Percentiles rank a stretch among this genome's conserved stretches.
Conservation (phyloP, 2,797 vertebrate species). For the Ciconia nigra region DNA sequence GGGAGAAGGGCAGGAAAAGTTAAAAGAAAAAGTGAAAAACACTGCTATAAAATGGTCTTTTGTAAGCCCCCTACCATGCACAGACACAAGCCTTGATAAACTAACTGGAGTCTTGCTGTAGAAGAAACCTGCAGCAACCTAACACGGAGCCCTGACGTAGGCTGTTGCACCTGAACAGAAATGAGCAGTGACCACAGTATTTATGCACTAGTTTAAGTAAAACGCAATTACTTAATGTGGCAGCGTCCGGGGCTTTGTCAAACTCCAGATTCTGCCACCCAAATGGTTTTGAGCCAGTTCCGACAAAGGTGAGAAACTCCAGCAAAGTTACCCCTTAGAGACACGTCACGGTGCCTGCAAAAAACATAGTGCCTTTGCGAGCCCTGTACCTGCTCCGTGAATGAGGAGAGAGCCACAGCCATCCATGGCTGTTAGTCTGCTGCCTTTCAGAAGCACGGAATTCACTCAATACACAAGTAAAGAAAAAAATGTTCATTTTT, state of each 20-base stretch:
- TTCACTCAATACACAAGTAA: background rate
- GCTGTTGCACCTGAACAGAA: background rate
- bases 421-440: background rate
- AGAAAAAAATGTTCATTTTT: background rate
- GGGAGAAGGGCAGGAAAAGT: background rate
- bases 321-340: background rate
- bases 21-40: background rate
- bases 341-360: accelerated
- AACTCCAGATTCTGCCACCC: background rate
- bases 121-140: background rate
- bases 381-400: accelerated
- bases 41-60: background rate
- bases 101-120: background rate
- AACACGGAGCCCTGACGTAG: accelerated
- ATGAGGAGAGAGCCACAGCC: background rate
- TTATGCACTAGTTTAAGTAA: background rate
- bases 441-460: background rate
- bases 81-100: background rate
- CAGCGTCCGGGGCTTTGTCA: accelerated
- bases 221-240: accelerated
- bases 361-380: background rate
- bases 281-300: background rate
- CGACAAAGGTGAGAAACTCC: background rate
- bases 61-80: background rate
- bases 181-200: accelerated